Base-by-base conservation (phyloP, 2,888 invertebrate species). In the Andrena fulva region DNA sequence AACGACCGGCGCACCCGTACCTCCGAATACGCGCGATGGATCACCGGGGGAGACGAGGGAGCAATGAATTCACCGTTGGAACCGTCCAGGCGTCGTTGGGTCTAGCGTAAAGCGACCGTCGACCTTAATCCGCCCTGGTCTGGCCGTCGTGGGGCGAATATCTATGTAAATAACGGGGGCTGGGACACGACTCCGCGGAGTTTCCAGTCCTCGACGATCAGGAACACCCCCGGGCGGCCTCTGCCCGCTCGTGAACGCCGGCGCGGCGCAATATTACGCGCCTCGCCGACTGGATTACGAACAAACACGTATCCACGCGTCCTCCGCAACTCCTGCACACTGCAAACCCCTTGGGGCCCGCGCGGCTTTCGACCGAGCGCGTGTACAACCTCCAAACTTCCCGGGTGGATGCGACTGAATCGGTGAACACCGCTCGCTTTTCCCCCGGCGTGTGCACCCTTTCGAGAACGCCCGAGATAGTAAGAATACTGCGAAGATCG, bases 101-200 rank as follows among this genome's bases (percentile, higher is more conserved):
- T 56, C 73, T 35, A 12, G 33, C 62, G 63, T 33, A 63, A 66
- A 42, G 64, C 78, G 27, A 42, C 52, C 77, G 67, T 52, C 67
- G 67, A 50, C 54, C 62, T 78, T 79, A 79, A 77, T 79, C 68
- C 78, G 12, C 67, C 29, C 29, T 29, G 16, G 29, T 54, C 67
- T 62, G 24, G 16, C 33, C 62, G 33, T 76, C 48, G 12, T 8
- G 10, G 54, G 77, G 20, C 52, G 42, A 33, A 77, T 79, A 68
- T 76, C 77, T 69, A 76, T 76, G 78, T 63, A 79, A 79, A 79
- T 79, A 79, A 77, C 16, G 24, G 62, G 20, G 60, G 2, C 2
- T 12, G 31, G 27, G 66, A 54, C 42, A 42, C 75, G 52, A 24
- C 31, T 35, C 35, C 27, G 27, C 27, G 59, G 24, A 48, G 50